These are phyloP conservation scores for Cordilura impudica DNA, from an alignment of 2,888 invertebrate genomes.

Conservation along the genomic window DNA sequence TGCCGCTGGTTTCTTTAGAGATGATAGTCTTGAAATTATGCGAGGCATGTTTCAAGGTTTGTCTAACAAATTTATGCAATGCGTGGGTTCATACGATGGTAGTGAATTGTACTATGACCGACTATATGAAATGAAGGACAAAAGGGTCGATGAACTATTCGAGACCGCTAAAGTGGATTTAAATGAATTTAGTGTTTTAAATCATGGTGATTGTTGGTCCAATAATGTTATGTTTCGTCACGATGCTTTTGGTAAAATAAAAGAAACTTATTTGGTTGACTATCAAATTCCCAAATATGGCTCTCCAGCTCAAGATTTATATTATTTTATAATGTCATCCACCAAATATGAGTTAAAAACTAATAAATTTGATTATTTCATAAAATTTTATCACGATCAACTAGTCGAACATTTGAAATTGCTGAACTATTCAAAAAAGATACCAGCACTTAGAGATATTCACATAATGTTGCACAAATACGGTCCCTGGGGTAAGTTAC, in stretches of 20 bases:
- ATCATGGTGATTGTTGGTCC: constrained; percentile 74
- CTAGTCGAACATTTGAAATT: constrained; percentile 68
- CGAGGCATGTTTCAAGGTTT: constrained; percentile 47
- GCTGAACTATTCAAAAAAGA: constrained; percentile 67
- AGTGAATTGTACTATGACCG: constrained; percentile 65
- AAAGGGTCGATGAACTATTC: constrained; percentile 51
- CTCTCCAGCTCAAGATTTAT: constrained; percentile 71
- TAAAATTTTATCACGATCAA: constrained; percentile 71
- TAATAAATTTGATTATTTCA: constrained; percentile 72
- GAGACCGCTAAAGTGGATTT: constrained; percentile 39
- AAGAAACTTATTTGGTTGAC: constrained; percentile 71
- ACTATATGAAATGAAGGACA: constrained; percentile 61
- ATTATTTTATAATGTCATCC: constrained; percentile 71
- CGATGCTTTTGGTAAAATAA: constrained; percentile 66
- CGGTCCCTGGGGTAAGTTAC: constrained; percentile 67
- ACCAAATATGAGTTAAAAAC: constrained; percentile 69
- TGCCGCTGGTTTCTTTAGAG: constrained; percentile 45
- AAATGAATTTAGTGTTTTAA: constrained; percentile 69
- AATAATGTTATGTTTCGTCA: constrained; percentile 74
- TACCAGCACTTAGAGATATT: constrained; percentile 71
- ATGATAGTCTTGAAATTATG: constrained; percentile 34
- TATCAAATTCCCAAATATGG: constrained; percentile 72
- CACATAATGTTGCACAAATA: constrained; percentile 69
- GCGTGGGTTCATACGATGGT: constrained; percentile 62
- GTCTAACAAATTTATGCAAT: background rate